Evolutionary conservation across 1,140 invertebrate species (phyloP).

Genomic region (Drosophila nasuta): DNA sequence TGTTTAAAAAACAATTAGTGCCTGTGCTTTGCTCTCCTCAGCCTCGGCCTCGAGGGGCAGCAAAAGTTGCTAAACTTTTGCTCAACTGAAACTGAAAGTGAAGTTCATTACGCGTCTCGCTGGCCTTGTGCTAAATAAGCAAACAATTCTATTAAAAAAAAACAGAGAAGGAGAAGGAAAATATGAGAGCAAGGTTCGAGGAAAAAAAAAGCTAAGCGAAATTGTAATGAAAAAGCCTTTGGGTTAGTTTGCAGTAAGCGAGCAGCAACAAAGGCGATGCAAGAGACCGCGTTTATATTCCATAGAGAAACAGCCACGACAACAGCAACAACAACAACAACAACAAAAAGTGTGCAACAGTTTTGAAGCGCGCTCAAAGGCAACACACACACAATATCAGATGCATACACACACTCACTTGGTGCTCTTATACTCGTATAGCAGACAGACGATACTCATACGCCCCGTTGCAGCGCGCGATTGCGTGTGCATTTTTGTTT

Average conservation of each 20-base stretch:
- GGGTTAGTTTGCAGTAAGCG: slow-evolving; percentile 70
- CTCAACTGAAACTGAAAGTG: slow-evolving; percentile 12
- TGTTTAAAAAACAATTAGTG: slow-evolving; percentile 71
- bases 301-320: background rate
- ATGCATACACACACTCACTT: background rate
- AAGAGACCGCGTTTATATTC: slow-evolving; percentile 26
- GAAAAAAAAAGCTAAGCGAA: slow-evolving; percentile 33
- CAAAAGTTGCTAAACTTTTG: slow-evolving; percentile 10
- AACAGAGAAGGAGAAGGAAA: slow-evolving; percentile 18
- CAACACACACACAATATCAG: slow-evolving; percentile 26
- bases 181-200: slow-evolving; percentile 24
- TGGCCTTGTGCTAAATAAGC: slow-evolving; percentile 72
- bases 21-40: background rate
- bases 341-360: slow-evolving; percentile 62
- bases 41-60: background rate
- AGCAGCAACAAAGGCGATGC: slow-evolving; percentile 60
- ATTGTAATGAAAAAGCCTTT: slow-evolving; percentile 80
- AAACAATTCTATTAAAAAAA: slow-evolving; percentile 71
- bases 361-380: slow-evolving; percentile 57
- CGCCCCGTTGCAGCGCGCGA: slow-evolving; percentile 68
- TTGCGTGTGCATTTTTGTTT: slow-evolving; percentile 75
- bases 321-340: slow-evolving; percentile 23
- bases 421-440: background rate
- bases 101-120: slow-evolving; percentile 33
- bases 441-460: slow-evolving; percentile 54